Evolutionary conservation across 2,797 vertebrate species (phyloP).

Genomic region (Micrastur ruficollis): DNA sequence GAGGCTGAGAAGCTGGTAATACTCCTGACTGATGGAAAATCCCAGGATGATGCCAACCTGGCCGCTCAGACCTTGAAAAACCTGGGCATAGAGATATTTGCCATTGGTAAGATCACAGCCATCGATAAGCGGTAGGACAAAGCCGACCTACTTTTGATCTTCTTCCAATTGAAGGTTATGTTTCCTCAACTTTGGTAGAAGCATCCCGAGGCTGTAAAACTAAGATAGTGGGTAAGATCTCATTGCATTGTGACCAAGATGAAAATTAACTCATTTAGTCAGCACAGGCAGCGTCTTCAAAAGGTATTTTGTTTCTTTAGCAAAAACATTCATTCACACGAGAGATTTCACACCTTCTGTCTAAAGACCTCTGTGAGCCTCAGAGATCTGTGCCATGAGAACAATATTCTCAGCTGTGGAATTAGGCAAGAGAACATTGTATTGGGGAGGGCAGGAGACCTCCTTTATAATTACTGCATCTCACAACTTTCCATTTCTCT

Average conservation of each 20-base stretch:
- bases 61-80: constrained; percentile 83
- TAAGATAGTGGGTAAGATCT: background rate
- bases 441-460: background rate
- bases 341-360: background rate
- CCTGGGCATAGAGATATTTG: constrained; percentile 87
- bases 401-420: background rate
- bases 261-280: background rate
- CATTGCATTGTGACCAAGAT: background rate
- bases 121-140: background rate
- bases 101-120: constrained; percentile 83
- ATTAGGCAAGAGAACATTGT: background rate
- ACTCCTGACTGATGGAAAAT: constrained; percentile 92
- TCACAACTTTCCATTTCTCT: background rate
- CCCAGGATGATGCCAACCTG: constrained; percentile 87
- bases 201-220: background rate
- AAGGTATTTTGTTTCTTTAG: background rate
- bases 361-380: background rate
- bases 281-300: background rate
- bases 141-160: background rate
- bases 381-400: background rate
- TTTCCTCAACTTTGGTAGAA: background rate
- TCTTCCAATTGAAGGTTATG: background rate
- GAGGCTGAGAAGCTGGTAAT: constrained; percentile 80
- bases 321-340: background rate
- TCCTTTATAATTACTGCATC: background rate